Evolutionary conservation across 53 echinoderm and acorn worm genomes (phyloP), one percentile per base, ranked within the genome.

Genomic region (Crossaster papposus): DNA sequence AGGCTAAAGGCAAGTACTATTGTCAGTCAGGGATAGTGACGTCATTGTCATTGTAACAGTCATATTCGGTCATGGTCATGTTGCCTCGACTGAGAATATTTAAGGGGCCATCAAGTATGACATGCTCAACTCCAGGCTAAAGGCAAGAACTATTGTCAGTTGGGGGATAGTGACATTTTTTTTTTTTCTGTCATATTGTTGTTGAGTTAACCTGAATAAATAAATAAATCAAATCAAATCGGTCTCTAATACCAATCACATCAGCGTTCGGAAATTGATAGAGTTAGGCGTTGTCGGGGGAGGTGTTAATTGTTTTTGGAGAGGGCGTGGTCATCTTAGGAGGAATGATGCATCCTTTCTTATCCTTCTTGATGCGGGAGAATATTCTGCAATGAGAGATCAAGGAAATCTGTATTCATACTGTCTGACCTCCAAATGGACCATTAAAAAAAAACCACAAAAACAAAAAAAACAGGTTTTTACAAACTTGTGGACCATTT

Each of bases 81-180:
- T n/a, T n/a, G n/a, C n/a, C 18, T 97, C 95, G 97, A 95, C 91
- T 44, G 97, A 97, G 78, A 97, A 97, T 65, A 94, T 97, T 71
- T 95, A 97, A 85, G 97, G 97, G 22, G 89, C 94, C 79, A 94
- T 90, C 91, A 97, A 97, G 58, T 95, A 97, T 54, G 92, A 95
- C 36, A 95, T 97, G 97, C 89, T 97, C 54, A 95, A 95, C 38
- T 97, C 97, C 31, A 91, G 97, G 68, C 88, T 97, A 32, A 97
- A 97, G 95, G 97, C 94, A 92, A 90, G 14, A 0, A 78, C 38
- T 7, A 65, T 17, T 18, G 24, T 28, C n/a, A n/a, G n/a, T n/a
- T n/a, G n/a, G n/a, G n/a, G n/a, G n/a, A n/a, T n/a, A n/a, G n/a
- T n/a, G n/a, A n/a, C n/a, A n/a, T n/a, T n/a, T n/a, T n/a, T n/a